These are phyloP conservation scores for Drosophila austrosaltans DNA, from an alignment of 2,888 invertebrate species.

Conservation along the genomic window DNA sequence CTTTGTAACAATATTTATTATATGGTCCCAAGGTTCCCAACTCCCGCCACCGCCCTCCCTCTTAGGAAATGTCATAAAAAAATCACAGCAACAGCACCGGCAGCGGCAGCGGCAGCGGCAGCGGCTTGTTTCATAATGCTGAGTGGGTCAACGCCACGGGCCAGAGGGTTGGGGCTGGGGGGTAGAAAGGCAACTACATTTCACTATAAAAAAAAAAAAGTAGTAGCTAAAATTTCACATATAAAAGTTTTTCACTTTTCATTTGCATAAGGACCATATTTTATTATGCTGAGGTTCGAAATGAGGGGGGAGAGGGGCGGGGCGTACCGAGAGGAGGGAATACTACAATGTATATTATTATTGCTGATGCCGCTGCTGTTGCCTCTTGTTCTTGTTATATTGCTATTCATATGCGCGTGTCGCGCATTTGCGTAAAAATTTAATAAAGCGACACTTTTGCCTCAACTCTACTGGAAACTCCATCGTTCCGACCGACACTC, in stretches of 20 bases:
- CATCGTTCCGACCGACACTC: conserved; percentile 31
- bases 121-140: conserved; percentile 45
- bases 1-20: conserved; percentile 72
- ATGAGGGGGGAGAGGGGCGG: background rate
- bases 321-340: background rate
- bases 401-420: conserved; percentile 74
- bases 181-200: background rate
- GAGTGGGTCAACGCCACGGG: conserved; percentile 46
- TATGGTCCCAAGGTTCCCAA: conserved; percentile 3
- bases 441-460: conserved; percentile 66
- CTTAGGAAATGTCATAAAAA: conserved; percentile 37
- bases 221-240: conserved; percentile 42
- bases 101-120: conserved; percentile 33
- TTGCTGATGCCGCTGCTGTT: conserved; percentile 9
- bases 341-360: conserved; percentile 20
- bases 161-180: background rate
- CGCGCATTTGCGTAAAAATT: conserved; percentile 73
- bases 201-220: conserved; percentile 46
- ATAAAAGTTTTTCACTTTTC: conserved; percentile 67
- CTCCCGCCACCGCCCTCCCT: background rate
- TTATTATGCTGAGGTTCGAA: conserved; percentile 16
- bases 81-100: conserved; percentile 39
- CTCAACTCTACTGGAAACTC: conserved; percentile 35
- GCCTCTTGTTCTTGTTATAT: conserved; percentile 20
- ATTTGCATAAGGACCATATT: conserved; percentile 66